Base-by-base conservation (phyloP, 2,113 vertebrate species). In the Tychaedon coryphoeus region DNA sequence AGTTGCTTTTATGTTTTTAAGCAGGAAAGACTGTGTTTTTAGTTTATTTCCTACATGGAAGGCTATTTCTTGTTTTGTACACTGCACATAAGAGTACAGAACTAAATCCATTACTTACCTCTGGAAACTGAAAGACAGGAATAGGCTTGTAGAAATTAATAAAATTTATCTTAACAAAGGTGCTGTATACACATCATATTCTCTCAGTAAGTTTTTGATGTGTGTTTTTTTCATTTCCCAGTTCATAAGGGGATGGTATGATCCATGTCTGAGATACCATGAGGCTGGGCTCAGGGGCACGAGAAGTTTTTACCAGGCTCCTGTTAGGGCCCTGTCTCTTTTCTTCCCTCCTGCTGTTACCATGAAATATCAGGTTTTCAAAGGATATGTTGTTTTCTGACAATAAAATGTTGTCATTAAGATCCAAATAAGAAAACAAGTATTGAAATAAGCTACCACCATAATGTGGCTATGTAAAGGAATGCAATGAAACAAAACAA, bases 391-490 rank as follows among this genome's bases (percentile, higher is more conserved):
- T 86, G 22, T 86, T 85, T 78, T 82, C 61, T 78, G 29, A 47
- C 29, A 71, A 45, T 20, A 12, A 82, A 80, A 61, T 65, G 9
- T 82, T 74, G 24, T 56, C 9, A n/a, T 80, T 92, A 80, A 33
- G n/a, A 45, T 23, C 45, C 66, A 69, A 79, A 76, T 76, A 95
- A 80, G 71, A 90, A 79, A 75, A 69, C 58, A 79, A 65, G 54
- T 36, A 25, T 23, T 73, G 72, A 83, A 86, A 91, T 76, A 70
- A 57, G 22, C 18, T 73, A 24, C 45, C 28, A 54, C 34, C 5
- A 3, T 61, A 73, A 54, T 29, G 14, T 48, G 43, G 8, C n/a
- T 72, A 2, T 75, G 22, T 70, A 50, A 76, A 83, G 25, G 58
- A 65, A 69, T 73, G n/a, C 88, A 90, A 76, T 65, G 19, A 24